phyloP scores from a whole-genome alignment of 2,888 invertebrate genomes.

The Octodonta nipae region DNA sequence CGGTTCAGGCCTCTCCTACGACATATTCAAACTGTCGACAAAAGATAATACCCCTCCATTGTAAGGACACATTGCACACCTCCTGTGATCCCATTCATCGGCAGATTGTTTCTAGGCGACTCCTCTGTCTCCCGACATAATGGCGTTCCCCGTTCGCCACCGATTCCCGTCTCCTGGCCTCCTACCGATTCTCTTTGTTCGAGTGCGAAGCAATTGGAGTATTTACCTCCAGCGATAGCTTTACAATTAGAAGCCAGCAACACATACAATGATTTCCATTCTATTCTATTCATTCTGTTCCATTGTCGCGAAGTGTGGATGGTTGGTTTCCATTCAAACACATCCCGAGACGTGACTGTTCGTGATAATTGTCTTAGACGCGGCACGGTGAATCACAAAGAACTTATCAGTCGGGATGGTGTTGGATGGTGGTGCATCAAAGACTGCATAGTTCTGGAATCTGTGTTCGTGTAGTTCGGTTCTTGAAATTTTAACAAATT shows the following conservation, averaged over 20 bases:
- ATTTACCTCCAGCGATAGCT: conserved; percentile 25
- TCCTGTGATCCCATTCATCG: conserved; percentile 37
- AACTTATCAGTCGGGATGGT: no score
- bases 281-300: conserved; percentile 9
- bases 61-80: conserved; percentile 35
- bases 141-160: conserved; percentile 8
- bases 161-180: conserved; percentile 31
- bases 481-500: no score
- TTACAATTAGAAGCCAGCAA: conserved; percentile 14
- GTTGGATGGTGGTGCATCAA: no score
- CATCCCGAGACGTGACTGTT: background rate
- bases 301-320: conserved; percentile 8
- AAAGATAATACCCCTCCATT: conserved; percentile 38
- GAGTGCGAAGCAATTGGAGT: conserved; percentile 27
- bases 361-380: conserved; percentile 2
- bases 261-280: conserved; percentile 11
- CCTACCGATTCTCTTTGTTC: conserved; percentile 34
- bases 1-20: no score
- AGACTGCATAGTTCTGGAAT: no score
- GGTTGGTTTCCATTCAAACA: conserved; percentile 10
- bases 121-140: conserved; percentile 16
- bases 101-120: conserved; percentile 30
- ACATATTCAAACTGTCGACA: conserved; percentile 31
- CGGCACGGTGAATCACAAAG: background rate
- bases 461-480: no score